A percentile compares a stretch with the other conserved stretches of the same genome.
phyloP scores from a whole-genome alignment of 2,888 invertebrate species.

The Phlogophora meticulosa region DNA sequence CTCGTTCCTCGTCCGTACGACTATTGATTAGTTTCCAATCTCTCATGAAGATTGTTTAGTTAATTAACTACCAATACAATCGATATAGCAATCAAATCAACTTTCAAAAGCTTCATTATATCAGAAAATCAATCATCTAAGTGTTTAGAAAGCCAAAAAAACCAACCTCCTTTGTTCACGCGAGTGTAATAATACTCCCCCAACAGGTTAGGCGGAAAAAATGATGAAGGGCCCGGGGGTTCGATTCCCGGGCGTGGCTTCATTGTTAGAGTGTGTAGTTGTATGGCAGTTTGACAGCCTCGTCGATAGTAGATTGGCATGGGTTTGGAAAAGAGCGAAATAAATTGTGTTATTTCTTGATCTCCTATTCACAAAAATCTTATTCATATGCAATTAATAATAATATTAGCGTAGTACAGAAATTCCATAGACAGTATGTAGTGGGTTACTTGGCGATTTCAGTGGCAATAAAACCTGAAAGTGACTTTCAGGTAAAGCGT shows the following conservation, averaged over 20 bases:
- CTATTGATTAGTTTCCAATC: conserved; percentile 14
- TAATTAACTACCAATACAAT: conserved; percentile 25
- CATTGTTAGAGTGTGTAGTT: conserved; percentile 46
- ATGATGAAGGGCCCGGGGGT: conserved; percentile 46
- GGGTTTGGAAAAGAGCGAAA: background rate
- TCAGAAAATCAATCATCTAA: conserved; percentile 52
- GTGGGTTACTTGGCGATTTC: background rate
- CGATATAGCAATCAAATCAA: conserved; percentile 27
- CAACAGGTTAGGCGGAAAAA: conserved; percentile 47
- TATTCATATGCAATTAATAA: no score
- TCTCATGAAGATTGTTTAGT: conserved; percentile 3
- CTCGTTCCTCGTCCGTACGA: background rate
- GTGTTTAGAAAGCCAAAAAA: conserved; percentile 39
- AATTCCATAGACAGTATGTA: no score
- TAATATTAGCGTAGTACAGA: no score
- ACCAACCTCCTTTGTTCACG: conserved; percentile 49
- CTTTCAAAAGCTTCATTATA: conserved; percentile 23
- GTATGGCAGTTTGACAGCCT: conserved; percentile 51
- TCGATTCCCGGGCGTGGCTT: conserved; percentile 48
- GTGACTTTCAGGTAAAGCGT: background rate
- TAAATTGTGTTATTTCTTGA: background rate
- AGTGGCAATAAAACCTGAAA: background rate
- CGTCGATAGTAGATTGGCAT: conserved; percentile 42
- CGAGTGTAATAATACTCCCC: conserved; percentile 54
- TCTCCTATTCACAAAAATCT: background rate